A percentile compares a stretch with the other conserved stretches of the same genome.
These are phyloP conservation scores for Lepidocyrtoides sp. DNA, from an alignment of 2,888 invertebrate species.

Conservation along the genomic window DNA sequence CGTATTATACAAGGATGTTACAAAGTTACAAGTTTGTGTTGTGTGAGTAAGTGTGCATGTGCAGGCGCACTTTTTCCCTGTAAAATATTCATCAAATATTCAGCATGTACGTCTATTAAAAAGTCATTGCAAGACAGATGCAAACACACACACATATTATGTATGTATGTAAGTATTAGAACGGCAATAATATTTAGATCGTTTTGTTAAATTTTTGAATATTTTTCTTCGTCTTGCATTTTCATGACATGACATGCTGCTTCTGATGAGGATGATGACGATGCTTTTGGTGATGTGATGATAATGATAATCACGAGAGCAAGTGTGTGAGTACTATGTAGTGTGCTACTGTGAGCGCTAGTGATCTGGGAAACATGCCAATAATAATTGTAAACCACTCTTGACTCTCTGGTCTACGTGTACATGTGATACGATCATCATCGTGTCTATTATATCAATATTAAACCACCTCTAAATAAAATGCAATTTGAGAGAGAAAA, in stretches of 20 bases:
- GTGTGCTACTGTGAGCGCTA: constrained; percentile 51
- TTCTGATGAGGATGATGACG: background rate
- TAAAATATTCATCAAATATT: constrained; percentile 12
- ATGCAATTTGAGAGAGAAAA: constrained; percentile 41
- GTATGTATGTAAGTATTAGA: too few species aligned
- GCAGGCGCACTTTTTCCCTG: constrained; percentile 40
- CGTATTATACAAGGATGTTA: background rate
- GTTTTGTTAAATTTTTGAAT: constrained; percentile 33
- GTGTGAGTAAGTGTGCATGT: constrained; percentile 37
- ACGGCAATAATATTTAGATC: constrained; percentile 26
- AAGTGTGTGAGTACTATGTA: constrained; percentile 38
- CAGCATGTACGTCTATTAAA: constrained; percentile 34
- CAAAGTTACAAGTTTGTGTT: constrained; percentile 12
- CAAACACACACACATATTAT: constrained; percentile 14
- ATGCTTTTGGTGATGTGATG: constrained; percentile 63
- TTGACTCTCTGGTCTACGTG: background rate
- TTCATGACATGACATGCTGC: constrained; percentile 44
- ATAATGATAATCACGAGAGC: constrained; percentile 66
- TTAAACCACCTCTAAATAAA: constrained; percentile 10
- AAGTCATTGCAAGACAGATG: constrained; percentile 41
- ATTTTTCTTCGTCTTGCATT: background rate
- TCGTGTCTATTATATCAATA: constrained; percentile 19
- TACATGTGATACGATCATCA: constrained; percentile 29
- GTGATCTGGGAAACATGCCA: constrained; percentile 70
- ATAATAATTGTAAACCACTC: constrained; percentile 60